Conservation (phyloP, 2,888 invertebrate species). For the Hoplodrina ambigua region DNA sequence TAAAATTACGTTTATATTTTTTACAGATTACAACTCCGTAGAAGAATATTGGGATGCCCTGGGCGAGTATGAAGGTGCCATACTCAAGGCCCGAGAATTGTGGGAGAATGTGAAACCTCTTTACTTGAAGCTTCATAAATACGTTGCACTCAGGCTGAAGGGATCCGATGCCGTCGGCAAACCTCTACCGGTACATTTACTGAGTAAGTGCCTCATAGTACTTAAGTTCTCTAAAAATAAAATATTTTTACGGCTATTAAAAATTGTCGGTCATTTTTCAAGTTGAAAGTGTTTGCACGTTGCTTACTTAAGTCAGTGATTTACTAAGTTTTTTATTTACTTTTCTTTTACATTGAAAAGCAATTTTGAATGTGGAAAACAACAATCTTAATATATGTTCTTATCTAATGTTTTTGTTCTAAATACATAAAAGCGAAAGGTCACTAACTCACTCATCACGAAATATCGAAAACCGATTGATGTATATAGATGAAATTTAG, state of each 20-base stretch:
- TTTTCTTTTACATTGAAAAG: too few species aligned
- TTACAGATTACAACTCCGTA: constrained; percentile 80
- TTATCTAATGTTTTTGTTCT: too few species aligned
- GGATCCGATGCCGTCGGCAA: constrained; percentile 86
- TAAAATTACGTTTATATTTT: constrained; percentile 41
- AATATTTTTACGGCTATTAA: not conserved
- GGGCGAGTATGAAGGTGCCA: constrained; percentile 87
- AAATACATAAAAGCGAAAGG: too few species aligned
- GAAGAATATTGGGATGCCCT: constrained; percentile 90
- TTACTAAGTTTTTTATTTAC: not conserved
- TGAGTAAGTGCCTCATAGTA: constrained; percentile 85
- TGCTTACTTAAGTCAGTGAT: not conserved
- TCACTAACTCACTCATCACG: too few species aligned
- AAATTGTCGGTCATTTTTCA: not conserved
- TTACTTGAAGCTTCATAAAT: constrained; percentile 89
- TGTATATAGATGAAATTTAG: too few species aligned
- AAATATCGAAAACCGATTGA: too few species aligned
- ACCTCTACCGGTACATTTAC: constrained; percentile 86
- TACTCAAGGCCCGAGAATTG: constrained; percentile 86
- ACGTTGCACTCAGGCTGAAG: constrained; percentile 85
- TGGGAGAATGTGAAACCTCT: constrained; percentile 90
- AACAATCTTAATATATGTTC: too few species aligned
- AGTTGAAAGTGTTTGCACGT: not conserved
- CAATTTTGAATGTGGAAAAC: too few species aligned
- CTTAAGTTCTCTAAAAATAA: constrained; percentile 13